Evolutionary conservation across 2,888 invertebrate species (phyloP).

Genomic region (Brachyptera putata): DNA sequence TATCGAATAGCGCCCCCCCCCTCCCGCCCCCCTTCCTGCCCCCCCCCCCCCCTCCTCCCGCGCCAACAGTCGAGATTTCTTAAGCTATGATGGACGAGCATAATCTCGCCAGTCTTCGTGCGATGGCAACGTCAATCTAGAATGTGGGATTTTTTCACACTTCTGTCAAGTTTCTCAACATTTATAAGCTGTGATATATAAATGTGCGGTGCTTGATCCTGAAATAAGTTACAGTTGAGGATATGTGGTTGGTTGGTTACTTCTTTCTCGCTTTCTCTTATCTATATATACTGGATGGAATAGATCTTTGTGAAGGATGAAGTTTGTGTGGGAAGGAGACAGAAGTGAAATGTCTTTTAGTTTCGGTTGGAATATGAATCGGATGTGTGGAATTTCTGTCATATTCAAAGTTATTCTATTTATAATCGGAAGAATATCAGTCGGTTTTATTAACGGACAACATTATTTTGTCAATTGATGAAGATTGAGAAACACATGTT

Average conservation of each 20-base stretch:
- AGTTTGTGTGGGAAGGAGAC: no score
- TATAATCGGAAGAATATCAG: no score
- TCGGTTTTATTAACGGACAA: no score
- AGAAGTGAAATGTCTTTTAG: no score
- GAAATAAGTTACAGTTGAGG: neutral
- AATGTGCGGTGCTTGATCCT: constrained; percentile 7
- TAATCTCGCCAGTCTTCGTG: constrained; percentile 41
- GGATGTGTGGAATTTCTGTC: no score
- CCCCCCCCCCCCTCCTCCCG: neutral
- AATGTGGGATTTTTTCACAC: constrained; percentile 20
- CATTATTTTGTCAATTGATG: no score
- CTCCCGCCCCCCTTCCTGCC: neutral
- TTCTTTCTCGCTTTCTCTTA: no score
- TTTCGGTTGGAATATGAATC: no score
- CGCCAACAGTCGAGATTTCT: constrained; percentile 39
- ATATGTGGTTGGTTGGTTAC: neutral
- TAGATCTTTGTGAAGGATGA: no score
- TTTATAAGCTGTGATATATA: constrained; percentile 9
- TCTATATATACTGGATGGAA: no score
- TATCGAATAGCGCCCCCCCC: constrained; percentile 21
- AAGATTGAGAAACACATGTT: no score
- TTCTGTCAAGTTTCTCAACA: constrained; percentile 22
- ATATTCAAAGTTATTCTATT: no score
- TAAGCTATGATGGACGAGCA: constrained; percentile 44
- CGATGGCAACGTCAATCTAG: constrained; percentile 25